These are phyloP conservation scores for Tychaedon coryphoeus DNA, from an alignment of 2,113 vertebrate genomes.

Conservation along the genomic window DNA sequence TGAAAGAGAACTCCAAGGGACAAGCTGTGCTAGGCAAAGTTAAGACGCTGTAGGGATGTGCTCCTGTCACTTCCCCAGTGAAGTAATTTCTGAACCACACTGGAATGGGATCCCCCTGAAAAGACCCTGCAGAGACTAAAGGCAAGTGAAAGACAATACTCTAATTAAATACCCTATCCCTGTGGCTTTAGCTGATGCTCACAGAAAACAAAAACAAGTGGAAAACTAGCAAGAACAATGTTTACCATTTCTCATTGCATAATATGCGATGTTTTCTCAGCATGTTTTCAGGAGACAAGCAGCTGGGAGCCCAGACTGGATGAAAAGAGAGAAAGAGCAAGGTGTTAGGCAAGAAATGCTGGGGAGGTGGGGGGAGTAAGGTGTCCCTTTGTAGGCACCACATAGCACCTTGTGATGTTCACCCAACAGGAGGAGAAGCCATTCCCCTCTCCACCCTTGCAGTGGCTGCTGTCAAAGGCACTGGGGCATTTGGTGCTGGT, in stretches of 20 bases:
- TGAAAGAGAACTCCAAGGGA: neutral
- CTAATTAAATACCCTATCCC: constrained; percentile 21
- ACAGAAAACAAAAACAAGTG: constrained; percentile 32
- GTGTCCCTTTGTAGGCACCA: neutral
- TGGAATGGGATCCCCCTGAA: neutral
- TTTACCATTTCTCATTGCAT: neutral
- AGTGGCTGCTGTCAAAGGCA: neutral
- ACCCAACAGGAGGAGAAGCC: neutral
- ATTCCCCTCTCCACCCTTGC: neutral
- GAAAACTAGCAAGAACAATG: constrained; percentile 17
- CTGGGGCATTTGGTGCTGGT: neutral
- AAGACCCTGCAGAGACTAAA: neutral
- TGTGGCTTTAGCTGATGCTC: neutral
- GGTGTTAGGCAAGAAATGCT: neutral
- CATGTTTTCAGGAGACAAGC: neutral
- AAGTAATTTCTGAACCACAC: neutral
- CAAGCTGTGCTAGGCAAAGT: neutral
- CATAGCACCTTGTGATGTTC: neutral
- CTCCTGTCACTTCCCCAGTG: neutral
- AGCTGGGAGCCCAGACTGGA: neutral
- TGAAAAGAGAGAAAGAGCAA: neutral
- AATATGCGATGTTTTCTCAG: constrained; percentile 43
- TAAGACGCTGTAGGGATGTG: neutral
- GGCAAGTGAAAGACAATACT: neutral
- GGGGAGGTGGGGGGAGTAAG: neutral